Percentiles rank a stretch among this genome's conserved stretches.
phyloP scores from a whole-genome alignment of 1,140 invertebrate species.

The Oryctes rhinoceros region DNA sequence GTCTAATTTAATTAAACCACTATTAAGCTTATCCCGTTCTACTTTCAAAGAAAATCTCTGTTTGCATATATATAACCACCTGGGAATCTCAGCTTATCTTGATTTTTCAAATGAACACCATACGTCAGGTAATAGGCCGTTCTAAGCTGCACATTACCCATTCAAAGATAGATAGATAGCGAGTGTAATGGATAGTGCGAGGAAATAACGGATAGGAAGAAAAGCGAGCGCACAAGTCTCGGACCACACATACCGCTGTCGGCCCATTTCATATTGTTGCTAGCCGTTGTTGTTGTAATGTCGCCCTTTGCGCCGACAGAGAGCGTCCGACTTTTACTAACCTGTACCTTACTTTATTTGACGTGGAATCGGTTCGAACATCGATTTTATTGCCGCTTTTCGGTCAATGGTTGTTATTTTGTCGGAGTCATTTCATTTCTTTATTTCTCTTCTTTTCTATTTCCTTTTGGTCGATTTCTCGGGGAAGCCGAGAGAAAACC shows the following conservation, averaged over 20 bases:
- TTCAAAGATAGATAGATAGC: slow-evolving; percentile 30
- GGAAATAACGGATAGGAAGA: slow-evolving; percentile 26
- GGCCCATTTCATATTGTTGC: slow-evolving; percentile 33
- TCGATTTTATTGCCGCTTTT: slow-evolving; percentile 22
- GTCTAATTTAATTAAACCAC: no score
- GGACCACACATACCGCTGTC: slow-evolving; percentile 32
- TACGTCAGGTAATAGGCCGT: slow-evolving; percentile 28
- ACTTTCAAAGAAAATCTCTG: not conserved
- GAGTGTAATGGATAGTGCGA: slow-evolving; percentile 24
- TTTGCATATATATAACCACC: slow-evolving; percentile 8
- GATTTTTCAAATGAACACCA: slow-evolving; percentile 17
- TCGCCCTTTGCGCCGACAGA: slow-evolving; percentile 10
- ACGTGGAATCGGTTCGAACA: slow-evolving; percentile 26
- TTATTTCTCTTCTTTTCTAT: not conserved
- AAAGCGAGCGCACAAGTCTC: slow-evolving; percentile 16
- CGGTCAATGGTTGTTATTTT: slow-evolving; percentile 26
- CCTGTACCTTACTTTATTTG: slow-evolving; percentile 14
- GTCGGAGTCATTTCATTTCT: slow-evolving; percentile 17
- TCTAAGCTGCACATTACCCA: slow-evolving; percentile 22
- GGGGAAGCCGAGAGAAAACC: not conserved
- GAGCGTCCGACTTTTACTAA: slow-evolving; percentile 1
- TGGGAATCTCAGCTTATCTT: slow-evolving; percentile 22
- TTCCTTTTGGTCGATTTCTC: slow-evolving; percentile 1
- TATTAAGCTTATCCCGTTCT: not conserved
- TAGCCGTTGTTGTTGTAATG: slow-evolving; percentile 23